Conservation (phyloP, 2,797 vertebrate genomes). For the Typhlichthys subterraneus region DNA sequence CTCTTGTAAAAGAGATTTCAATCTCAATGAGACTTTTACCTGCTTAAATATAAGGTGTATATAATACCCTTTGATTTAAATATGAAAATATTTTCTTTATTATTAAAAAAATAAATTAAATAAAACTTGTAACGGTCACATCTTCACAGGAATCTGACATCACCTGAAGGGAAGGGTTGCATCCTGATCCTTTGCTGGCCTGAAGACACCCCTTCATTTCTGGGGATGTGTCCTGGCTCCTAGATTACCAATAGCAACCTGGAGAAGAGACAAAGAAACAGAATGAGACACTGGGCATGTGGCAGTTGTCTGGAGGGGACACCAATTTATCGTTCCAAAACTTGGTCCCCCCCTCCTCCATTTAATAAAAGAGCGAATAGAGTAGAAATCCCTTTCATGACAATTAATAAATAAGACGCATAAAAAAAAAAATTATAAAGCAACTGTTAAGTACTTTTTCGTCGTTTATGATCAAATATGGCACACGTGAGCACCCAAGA, state of each 20-base stretch:
- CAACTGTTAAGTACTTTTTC: conserved; percentile 20
- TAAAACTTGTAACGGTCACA: neutral
- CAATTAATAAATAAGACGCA: conserved; percentile 63
- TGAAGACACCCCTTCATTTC: conserved; percentile 54
- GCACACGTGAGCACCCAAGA: conserved; percentile 62
- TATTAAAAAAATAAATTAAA: neutral
- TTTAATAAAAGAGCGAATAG: conserved; percentile 48
- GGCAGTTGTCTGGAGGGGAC: conserved; percentile 42
- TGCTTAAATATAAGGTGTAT: too few relatives aligned
- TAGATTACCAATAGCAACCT: conserved; percentile 75
- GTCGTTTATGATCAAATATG: conserved; percentile 42
- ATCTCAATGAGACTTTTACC: too few relatives aligned
- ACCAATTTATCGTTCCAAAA: conserved; percentile 51
- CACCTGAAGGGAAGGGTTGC: conserved; percentile 64
- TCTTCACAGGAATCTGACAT: conserved; percentile 57
- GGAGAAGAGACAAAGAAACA: conserved; percentile 56
- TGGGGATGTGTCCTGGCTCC: conserved; percentile 47
- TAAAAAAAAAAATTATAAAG: conserved; percentile 17
- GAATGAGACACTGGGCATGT: conserved; percentile 48
- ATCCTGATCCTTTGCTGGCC: conserved; percentile 43
- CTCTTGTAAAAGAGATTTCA: too few relatives aligned
- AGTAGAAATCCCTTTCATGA: conserved; percentile 23
- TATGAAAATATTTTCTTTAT: too few relatives aligned
- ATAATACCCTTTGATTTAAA: too few relatives aligned
- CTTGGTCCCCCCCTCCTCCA: conserved; percentile 58